Percentiles rank a stretch among this genome's conserved stretches.
Evolutionary conservation across 2,113 vertebrate species (phyloP).

Genomic region (Penelope pileata): DNA sequence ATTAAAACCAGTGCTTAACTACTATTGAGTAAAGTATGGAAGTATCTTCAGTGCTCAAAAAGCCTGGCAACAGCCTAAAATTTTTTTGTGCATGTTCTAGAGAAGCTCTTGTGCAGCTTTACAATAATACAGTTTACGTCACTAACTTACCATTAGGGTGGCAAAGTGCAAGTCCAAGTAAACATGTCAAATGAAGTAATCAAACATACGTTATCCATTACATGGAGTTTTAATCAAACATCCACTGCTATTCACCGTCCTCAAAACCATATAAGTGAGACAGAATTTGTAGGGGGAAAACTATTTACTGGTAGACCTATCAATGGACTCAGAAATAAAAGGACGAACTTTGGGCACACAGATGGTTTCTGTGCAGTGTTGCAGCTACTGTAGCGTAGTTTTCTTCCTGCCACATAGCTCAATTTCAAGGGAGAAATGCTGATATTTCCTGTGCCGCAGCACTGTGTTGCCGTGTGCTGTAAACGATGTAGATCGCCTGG

Average conservation of each 20-base stretch:
- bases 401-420: neutral
- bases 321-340: neutral
- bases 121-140: neutral
- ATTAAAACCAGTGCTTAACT: neutral
- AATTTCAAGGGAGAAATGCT: neutral
- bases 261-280: no score
- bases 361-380: neutral
- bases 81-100: neutral
- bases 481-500: neutral
- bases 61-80: neutral
- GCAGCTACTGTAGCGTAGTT: neutral
- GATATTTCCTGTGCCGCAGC: neutral
- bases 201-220: neutral
- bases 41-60: neutral
- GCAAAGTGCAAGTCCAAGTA: neutral
- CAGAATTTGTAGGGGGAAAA: neutral
- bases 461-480: accelerated
- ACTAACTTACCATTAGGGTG: neutral
- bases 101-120: neutral
- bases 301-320: neutral
- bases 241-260: neutral
- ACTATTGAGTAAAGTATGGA: neutral
- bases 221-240: accelerated
- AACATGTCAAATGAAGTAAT: neutral
- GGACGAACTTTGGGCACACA: neutral